These are phyloP conservation scores for Capitulum mitella DNA, from an alignment of 2,888 invertebrate genomes.

Conservation along the genomic window DNA sequence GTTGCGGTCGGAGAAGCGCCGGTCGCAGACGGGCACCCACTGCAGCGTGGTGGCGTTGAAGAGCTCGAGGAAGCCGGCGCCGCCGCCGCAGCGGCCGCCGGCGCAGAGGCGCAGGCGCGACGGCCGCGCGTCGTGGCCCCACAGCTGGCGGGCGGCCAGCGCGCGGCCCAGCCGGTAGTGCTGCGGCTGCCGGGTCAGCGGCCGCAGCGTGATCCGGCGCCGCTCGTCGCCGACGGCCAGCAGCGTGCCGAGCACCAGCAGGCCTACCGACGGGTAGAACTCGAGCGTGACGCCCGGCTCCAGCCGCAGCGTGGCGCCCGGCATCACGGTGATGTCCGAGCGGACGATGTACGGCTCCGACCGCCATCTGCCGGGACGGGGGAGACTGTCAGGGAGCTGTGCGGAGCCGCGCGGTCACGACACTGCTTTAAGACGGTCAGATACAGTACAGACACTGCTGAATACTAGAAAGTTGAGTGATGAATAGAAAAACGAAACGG, in stretches of 20 bases:
- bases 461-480: no score
- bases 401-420: neutral
- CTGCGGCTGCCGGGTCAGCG: conserved; percentile 32
- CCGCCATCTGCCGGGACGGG: conserved; percentile 41
- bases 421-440: no score
- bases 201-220: conserved; percentile 38
- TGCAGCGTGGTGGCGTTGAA: conserved; percentile 91
- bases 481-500: no score
- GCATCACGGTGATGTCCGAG: conserved; percentile 95
- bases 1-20: conserved; percentile 88
- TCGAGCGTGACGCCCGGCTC: conserved; percentile 83
- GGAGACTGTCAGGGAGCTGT: neutral
- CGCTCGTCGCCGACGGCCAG: conserved; percentile 62
- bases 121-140: conserved; percentile 15
- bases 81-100: neutral
- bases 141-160: conserved; percentile 13
- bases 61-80: conserved; percentile 84
- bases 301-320: conserved; percentile 75
- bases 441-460: no score
- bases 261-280: conserved; percentile 91
- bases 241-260: conserved; percentile 84
- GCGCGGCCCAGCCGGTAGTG: conserved; percentile 31
- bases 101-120: conserved; percentile 44
- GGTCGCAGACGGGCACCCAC: conserved; percentile 95
- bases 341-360: conserved; percentile 67